These are phyloP conservation scores for Sebastes glaucus DNA, from an alignment of 2,797 vertebrate genomes.

Conservation along the genomic window DNA sequence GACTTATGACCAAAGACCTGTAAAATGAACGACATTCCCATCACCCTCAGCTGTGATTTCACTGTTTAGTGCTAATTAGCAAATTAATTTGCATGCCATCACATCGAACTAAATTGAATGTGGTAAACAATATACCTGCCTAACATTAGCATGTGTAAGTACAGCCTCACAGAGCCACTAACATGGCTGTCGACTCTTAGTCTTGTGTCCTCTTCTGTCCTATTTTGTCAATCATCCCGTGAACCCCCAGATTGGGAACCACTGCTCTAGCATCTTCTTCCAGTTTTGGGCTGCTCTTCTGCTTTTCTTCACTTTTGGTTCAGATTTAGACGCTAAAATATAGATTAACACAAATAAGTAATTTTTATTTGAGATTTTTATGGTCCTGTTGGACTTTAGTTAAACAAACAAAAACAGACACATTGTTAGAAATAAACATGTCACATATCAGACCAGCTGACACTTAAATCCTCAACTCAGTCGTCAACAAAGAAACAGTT, in stretches of 20 bases:
- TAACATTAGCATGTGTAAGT: background rate
- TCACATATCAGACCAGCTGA: constrained; percentile 79
- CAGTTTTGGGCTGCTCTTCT: background rate
- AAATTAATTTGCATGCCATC: too few relatives aligned
- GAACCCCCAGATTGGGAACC: background rate
- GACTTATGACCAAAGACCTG: accelerated
- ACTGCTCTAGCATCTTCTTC: too few relatives aligned
- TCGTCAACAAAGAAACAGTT: constrained; percentile 1
- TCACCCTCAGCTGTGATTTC: too few relatives aligned
- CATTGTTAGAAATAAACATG: constrained; percentile 5
- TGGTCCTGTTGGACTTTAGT: constrained; percentile 46
- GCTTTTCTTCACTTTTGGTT: background rate
- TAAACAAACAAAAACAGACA: constrained; percentile 12
- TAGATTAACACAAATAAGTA: constrained; percentile 6
- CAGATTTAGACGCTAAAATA: background rate
- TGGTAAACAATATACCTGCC: background rate
- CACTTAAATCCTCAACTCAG: constrained; percentile 37
- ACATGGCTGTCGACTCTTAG: background rate
- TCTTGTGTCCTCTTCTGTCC: background rate
- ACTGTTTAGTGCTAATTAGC: too few relatives aligned
- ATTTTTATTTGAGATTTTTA: constrained; percentile 39
- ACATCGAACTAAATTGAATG: accelerated
- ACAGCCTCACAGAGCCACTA: too few relatives aligned
- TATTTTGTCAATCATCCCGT: background rate
- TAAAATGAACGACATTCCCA: too few relatives aligned